phyloP scores from a whole-genome alignment of 2,797 vertebrate species.

The Falco rusticolus region DNA sequence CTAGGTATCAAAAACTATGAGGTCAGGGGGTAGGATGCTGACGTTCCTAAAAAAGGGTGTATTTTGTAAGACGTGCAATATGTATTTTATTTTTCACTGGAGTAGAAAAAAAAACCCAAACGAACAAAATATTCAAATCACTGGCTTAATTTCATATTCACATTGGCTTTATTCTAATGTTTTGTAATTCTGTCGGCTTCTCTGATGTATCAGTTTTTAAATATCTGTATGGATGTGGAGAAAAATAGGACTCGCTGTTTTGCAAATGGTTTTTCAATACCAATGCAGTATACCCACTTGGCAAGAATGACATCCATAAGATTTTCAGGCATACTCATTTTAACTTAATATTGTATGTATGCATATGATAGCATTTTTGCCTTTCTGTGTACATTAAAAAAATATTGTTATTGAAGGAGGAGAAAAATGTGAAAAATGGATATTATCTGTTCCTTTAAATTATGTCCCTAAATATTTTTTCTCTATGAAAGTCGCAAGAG shows the following conservation, averaged over 20 bases:
- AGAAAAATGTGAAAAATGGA: not conserved
- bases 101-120: not conserved
- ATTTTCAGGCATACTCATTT: not conserved
- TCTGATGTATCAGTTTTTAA: not conserved
- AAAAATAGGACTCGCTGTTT: not conserved
- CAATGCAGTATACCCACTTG: not conserved
- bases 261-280: not conserved
- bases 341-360: not conserved
- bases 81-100: not conserved
- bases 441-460: slow-evolving; percentile 68
- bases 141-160: not conserved
- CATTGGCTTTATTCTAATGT: not conserved
- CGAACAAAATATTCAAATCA: not conserved
- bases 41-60: not conserved
- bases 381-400: not conserved
- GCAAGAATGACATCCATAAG: not conserved
- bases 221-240: not conserved
- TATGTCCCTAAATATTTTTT: slow-evolving; percentile 47
- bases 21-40: not conserved
- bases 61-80: not conserved
- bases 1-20: not conserved
- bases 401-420: not conserved
- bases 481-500: slow-evolving; percentile 63
- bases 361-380: not conserved
- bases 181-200: not conserved